Conservation (phyloP, 1,140 invertebrate genomes). For the Zaprionus taronus region DNA sequence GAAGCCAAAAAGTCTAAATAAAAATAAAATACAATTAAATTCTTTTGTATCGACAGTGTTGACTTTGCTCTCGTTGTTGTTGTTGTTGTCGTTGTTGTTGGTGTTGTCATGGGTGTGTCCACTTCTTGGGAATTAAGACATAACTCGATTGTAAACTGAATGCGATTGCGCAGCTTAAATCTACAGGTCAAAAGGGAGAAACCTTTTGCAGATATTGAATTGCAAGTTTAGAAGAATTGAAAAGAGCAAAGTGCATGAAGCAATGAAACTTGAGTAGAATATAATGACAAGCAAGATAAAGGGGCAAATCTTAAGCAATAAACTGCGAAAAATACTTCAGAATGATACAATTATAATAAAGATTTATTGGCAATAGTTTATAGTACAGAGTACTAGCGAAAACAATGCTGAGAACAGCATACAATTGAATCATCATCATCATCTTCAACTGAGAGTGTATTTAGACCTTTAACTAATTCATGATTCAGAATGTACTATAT, state of each 20-base stretch:
- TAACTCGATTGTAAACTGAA: neutral
- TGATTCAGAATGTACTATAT: no score
- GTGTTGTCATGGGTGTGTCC: neutral
- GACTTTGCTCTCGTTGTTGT: conserved; percentile 6
- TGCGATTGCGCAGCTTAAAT: neutral
- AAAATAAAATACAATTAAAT: conserved; percentile 43
- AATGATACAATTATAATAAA: neutral
- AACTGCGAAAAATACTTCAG: neutral
- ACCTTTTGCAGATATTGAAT: neutral
- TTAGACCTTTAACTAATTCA: no score
- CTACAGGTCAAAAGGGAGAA: neutral
- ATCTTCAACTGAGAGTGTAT: no score
- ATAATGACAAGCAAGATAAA: neutral
- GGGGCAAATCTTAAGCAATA: neutral
- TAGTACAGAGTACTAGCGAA: neutral
- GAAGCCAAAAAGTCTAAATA: neutral
- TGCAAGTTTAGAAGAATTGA: neutral
- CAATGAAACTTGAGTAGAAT: neutral
- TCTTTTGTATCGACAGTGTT: conserved; percentile 26
- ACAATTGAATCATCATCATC: no score
- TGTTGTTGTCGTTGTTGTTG: neutral
- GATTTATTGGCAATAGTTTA: neutral
- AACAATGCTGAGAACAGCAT: neutral
- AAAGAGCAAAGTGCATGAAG: conserved; percentile 1
- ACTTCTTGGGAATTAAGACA: neutral